Evolutionary conservation across 2,888 invertebrate genomes (phyloP).

Genomic region (Crepidodera aurea): DNA sequence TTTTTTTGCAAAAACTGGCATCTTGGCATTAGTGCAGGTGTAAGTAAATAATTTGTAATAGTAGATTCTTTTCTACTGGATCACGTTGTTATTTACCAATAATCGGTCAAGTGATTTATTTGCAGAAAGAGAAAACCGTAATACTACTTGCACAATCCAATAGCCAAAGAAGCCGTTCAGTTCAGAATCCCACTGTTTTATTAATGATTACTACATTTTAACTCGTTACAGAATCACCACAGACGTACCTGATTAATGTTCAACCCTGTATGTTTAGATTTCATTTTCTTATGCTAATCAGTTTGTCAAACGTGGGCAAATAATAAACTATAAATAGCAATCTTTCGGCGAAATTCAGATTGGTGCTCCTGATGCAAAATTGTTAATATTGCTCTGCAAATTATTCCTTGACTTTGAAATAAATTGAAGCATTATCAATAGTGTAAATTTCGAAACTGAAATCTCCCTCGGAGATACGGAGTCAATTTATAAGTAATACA

Average conservation of each 20-base stretch:
- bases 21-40: slow-evolving; percentile 45
- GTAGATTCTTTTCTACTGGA: slow-evolving; percentile 40
- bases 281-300: too few species aligned
- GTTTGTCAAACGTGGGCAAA: too few species aligned
- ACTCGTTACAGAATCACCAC: not conserved
- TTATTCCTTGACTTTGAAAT: too few species aligned
- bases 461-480: too few species aligned
- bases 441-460: too few species aligned
- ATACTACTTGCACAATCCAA: slow-evolving; percentile 55
- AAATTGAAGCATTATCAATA: too few species aligned
- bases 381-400: too few species aligned
- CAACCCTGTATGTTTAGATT: too few species aligned
- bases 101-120: slow-evolving; percentile 55
- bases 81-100: slow-evolving; percentile 54
- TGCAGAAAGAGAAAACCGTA: slow-evolving; percentile 49
- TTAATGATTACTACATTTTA: slow-evolving; percentile 56
- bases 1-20: slow-evolving; percentile 34
- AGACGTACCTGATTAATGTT: not conserved
- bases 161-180: slow-evolving; percentile 54
- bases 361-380: too few species aligned
- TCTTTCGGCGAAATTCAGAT: too few species aligned
- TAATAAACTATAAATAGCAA: too few species aligned
- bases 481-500: too few species aligned
- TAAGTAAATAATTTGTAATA: slow-evolving; percentile 48
- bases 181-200: slow-evolving; percentile 59